phyloP scores from a whole-genome alignment of 2,113 vertebrate genomes.

The Daphoenositta chrysoptera region DNA sequence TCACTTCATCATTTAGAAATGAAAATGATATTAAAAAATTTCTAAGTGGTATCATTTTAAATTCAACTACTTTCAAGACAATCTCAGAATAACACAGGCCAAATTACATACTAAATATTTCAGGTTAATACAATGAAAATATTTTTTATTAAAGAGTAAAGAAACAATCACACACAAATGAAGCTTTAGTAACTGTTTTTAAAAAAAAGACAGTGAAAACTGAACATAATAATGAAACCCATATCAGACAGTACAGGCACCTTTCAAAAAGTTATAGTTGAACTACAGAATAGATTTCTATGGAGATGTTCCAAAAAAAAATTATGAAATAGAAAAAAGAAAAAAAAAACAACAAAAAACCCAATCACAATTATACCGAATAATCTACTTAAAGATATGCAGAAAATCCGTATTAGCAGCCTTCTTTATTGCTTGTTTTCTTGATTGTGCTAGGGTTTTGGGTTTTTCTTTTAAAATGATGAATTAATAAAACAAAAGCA shows the following conservation, averaged over 20 bases:
- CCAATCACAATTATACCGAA: background rate
- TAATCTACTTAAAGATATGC: background rate
- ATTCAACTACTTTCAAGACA: background rate
- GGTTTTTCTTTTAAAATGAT: background rate
- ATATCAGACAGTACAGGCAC: background rate
- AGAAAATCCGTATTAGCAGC: background rate
- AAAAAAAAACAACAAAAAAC: background rate
- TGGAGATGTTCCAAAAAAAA: background rate
- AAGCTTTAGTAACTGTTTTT: background rate
- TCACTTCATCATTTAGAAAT: background rate
- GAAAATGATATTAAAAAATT: background rate
- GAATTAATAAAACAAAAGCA: background rate
- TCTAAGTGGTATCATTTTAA: background rate
- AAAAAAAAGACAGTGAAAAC: background rate
- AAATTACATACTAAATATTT: background rate
- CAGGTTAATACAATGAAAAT: background rate
- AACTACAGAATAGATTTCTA: background rate
- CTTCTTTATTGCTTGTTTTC: background rate
- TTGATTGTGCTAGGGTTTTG: background rate
- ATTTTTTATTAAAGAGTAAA: background rate
- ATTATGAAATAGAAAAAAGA: background rate
- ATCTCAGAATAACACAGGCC: background rate
- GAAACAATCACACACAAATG: background rate
- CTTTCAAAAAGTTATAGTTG: background rate
- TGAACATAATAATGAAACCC: background rate